Percentiles rank a stretch among this genome's conserved stretches.
Conservation (phyloP, 2,888 invertebrate genomes). For the Orchesellides sinensis region DNA sequence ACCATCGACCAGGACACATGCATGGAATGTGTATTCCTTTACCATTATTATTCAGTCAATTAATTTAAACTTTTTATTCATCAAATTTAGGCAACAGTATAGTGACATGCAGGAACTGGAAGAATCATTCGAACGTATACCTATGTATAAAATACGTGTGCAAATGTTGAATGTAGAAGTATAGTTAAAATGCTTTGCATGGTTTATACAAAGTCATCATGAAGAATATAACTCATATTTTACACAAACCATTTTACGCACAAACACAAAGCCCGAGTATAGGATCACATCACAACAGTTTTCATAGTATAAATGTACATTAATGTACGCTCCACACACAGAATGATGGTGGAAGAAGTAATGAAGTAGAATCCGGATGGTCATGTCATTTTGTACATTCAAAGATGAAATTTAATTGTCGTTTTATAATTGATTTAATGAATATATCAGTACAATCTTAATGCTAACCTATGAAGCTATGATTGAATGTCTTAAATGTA, state of each 20-base stretch:
- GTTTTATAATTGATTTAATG: conserved; percentile 57
- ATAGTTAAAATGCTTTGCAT: no score
- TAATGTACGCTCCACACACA: conserved; percentile 5
- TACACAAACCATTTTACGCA: not conserved
- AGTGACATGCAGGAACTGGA: conserved; percentile 11
- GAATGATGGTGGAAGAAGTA: not conserved
- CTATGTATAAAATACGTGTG: no score
- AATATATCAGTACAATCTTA: conserved; percentile 41
- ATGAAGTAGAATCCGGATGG: conserved; percentile 9
- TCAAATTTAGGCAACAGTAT: conserved; percentile 5
- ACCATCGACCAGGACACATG: not conserved
- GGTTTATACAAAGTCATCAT: not conserved
- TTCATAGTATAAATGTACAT: no score
- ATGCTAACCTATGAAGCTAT: not conserved
- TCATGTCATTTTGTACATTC: conserved; percentile 27
- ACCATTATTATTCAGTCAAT: conserved; percentile 44
- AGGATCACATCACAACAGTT: not conserved
- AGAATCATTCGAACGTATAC: no score
- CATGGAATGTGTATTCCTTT: no score
- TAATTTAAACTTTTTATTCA: conserved; percentile 49
- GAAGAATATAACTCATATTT: no score
- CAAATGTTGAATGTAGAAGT: no score
- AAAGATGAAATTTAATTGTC: conserved; percentile 52
- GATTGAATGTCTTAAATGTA: not conserved
- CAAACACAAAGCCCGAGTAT: not conserved